Evolutionary conservation across 2,888 invertebrate genomes (phyloP), one percentile per base, ranked within the genome.

Genomic region (Leptodirus hochenwartii): DNA sequence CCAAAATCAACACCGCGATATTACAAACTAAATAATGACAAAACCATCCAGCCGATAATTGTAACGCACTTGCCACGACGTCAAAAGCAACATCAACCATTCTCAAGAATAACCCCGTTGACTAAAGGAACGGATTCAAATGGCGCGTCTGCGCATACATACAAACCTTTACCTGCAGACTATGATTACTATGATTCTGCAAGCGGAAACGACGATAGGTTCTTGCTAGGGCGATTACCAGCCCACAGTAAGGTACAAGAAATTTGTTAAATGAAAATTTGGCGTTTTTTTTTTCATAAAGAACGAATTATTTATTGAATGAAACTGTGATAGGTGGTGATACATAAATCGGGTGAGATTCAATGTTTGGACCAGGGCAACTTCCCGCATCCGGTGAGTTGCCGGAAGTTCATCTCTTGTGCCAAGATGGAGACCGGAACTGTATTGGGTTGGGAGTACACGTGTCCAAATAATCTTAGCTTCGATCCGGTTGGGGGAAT

Each of bases 401-500:
- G 90, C 53, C 79, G 76, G 54, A 85, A 85, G 55, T 90, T 88
- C 53, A 85, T 90, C 43, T 82, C 81, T 12, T 90, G 90, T 54
- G 84, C 87, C 15, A 68, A 66, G 50, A 73, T 80, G 61, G 81
- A 82, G 40, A 74, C 69, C 45, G 77, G 75, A 9, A 67, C 69
- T 10, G 67, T 84, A 2, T 57, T 79, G 2, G 85, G 84, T 5
- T 87, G 84, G 72, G 84, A 82, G 44, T 88, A 88, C 56, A 75
- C 81, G 9, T 88, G 88, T 48, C 87, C 87, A 1, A 72, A 73
- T 42, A 77, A 78, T 17, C 61, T 88, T 3, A 80, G 81, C 44
- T 88, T 84, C 50, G 87, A 88, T 51, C 85, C 84, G 1, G 74
- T 85, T 2, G 87, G 84, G 4, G 84, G 85, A 13, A 85, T 85